Conservation (phyloP, 2,797 vertebrate species). For the Coccyzus lansbergi region DNA sequence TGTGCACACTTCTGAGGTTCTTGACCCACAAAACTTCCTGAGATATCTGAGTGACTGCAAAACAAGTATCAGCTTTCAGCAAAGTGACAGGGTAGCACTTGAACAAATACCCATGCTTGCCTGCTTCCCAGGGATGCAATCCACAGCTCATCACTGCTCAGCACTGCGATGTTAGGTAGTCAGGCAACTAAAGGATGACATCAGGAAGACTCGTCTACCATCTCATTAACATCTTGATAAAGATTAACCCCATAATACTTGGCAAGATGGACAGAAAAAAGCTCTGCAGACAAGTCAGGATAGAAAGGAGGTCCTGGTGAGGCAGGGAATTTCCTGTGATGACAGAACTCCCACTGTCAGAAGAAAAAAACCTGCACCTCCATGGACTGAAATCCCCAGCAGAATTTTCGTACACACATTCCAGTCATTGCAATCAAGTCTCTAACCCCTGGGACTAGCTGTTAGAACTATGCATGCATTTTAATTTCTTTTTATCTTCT, state of each 20-base stretch:
- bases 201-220: slow-evolving; percentile 28
- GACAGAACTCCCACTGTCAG: slow-evolving; percentile 11
- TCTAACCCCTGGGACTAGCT: background rate
- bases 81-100: background rate
- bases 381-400: background rate
- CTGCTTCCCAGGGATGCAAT: background rate
- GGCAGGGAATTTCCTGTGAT: slow-evolving; percentile 12
- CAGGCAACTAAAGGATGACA: slow-evolving; percentile 22
- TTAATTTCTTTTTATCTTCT: slow-evolving; percentile 31
- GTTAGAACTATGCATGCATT: background rate
- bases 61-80: background rate
- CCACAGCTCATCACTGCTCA: background rate
- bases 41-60: background rate
- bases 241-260: slow-evolving; percentile 11
- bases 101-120: background rate
- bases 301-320: slow-evolving; percentile 24
- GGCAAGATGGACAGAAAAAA: slow-evolving; percentile 25
- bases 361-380: background rate
- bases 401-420: background rate
- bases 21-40: background rate
- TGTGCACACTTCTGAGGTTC: background rate
- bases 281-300: background rate
- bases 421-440: background rate
- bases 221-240: slow-evolving; percentile 46
- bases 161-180: slow-evolving; percentile 42